phyloP scores from a whole-genome alignment of 1,140 invertebrate genomes.

The Idris sp. region DNA sequence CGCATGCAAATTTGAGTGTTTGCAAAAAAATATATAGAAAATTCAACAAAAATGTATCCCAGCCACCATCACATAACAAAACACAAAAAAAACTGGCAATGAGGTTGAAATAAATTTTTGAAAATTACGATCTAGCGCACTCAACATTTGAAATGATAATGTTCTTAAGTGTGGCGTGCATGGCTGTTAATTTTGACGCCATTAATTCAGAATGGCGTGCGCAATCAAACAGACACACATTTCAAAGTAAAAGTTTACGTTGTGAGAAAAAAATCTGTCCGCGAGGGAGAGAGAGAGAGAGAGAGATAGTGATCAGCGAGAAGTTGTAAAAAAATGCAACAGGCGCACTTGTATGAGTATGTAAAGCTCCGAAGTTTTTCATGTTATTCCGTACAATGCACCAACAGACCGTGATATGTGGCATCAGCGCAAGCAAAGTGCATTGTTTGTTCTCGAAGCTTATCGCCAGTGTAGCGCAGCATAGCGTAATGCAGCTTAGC shows the following conservation, averaged over 20 bases:
- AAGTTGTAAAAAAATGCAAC: conserved; percentile 43
- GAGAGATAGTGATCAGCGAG: not conserved
- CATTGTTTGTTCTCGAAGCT: conserved; percentile 64
- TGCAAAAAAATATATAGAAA: too few relatives aligned
- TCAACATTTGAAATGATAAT: conserved; percentile 32
- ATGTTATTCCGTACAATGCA: conserved; percentile 42
- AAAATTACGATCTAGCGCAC: conserved; percentile 20
- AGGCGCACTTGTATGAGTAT: conserved; percentile 46
- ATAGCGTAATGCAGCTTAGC: conserved; percentile 61
- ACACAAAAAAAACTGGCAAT: not conserved
- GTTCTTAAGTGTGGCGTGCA: conserved; percentile 13
- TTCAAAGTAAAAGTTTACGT: conserved; percentile 48
- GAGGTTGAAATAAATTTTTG: conserved; percentile 8
- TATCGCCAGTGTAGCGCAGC: conserved; percentile 59
- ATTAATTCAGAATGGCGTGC: conserved; percentile 26
- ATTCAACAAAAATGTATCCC: too few relatives aligned
- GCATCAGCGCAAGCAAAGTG: conserved; percentile 63
- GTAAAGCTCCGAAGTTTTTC: conserved; percentile 56
- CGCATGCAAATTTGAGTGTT: too few relatives aligned
- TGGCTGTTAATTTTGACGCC: conserved; percentile 39
- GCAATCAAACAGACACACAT: conserved; percentile 17
- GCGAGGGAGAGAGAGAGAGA: conserved; percentile 1
- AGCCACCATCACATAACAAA: not conserved
- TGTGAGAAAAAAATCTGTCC: too few relatives aligned
- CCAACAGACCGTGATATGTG: conserved; percentile 59